Base-by-base conservation (phyloP, 2,888 invertebrate species). In the Bombylius major region DNA sequence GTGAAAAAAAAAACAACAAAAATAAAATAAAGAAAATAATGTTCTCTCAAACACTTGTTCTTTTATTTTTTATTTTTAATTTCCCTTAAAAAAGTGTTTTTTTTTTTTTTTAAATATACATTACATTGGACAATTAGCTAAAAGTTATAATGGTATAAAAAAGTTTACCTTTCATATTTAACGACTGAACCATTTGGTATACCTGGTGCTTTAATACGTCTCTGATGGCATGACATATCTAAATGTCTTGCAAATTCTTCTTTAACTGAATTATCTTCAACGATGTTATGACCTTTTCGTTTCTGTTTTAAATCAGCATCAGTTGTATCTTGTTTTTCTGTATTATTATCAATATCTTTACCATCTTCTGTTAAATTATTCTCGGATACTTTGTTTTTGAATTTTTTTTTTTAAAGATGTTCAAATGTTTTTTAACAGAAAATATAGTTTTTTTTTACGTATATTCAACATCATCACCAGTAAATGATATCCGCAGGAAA, bases 151-250 rank as follows among this genome's bases (percentile, higher is more conserved):
- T 23, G 23, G 23, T 23, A 23, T 23, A 23, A 23, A 23, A 23
- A 8, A 33, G 23, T 45, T 54, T 45, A 65, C 52, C 68, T 65
- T 46, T 71, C 72, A 59, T 75, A 75, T 55, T 69, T 68, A 13
- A 64, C 47, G 4, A 75, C 67, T 47, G 62, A 59, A 3, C 73
- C 76, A 59, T 75, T 67, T 32, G 63, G 64, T 11, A 76, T 70
- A 53, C 67, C 66, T 2, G 76, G 76, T 3, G 75, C 75, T 59
- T 67, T 65, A 4, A 71, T 62, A 53, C 69, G 65, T 45, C 70
- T 70, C 56, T 67, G 63, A 44, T 68, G 62, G 56, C 76, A 76
- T 53, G 71, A 68, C 65, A 72, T 64, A 58, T 76, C 76, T 44
- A 76, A 57, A 5, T 62, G 62, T 11, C 60, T 62, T 0, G 70